phyloP scores from a whole-genome alignment of 2,888 invertebrate genomes.

The Yponomeuta evonymella region DNA sequence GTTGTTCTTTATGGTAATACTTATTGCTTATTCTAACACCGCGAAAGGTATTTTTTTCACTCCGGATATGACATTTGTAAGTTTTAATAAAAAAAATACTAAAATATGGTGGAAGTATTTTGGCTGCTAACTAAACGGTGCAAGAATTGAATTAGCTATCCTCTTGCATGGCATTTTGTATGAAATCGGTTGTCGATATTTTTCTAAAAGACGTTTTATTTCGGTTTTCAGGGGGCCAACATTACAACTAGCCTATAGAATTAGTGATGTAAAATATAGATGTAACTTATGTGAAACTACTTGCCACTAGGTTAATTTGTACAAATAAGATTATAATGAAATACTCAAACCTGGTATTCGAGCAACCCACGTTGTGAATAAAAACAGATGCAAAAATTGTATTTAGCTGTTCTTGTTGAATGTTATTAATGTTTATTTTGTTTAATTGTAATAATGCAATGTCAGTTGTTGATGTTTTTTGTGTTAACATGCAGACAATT shows the following conservation, averaged over 20 bases:
- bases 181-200: not conserved
- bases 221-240: not conserved
- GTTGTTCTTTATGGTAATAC: not conserved
- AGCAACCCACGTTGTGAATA: not conserved
- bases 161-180: not conserved
- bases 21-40: not conserved
- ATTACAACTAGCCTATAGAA: not conserved
- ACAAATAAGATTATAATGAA: not conserved
- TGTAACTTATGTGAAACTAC: not conserved
- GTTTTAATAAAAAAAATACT: not conserved
- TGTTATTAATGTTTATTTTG: not conserved
- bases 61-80: not conserved
- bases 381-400: constrained; percentile 8
- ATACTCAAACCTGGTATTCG: not conserved
- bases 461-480: not conserved
- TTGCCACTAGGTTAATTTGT: not conserved
- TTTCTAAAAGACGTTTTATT: not conserved
- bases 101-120: not conserved
- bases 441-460: not conserved
- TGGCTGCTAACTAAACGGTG: not conserved
- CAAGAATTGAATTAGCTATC: not conserved
- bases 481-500: not conserved
- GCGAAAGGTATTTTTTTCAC: not conserved
- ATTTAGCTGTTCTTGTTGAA: not conserved
- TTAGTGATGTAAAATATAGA: not conserved